Evolutionary conservation across 2,113 vertebrate species (phyloP).

Genomic region (Vombatus ursinus): DNA sequence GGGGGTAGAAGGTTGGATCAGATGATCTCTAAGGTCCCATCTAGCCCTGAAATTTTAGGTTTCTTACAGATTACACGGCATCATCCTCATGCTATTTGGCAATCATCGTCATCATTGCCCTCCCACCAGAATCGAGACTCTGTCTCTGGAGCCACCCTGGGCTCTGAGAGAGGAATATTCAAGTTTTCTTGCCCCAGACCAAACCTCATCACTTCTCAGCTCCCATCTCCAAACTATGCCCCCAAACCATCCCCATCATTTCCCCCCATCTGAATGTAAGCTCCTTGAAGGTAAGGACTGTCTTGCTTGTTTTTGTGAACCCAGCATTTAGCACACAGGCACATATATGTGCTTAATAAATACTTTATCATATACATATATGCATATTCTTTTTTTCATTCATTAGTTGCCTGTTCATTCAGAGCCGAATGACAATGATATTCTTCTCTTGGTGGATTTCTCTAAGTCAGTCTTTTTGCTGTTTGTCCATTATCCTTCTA

Average conservation of each 20-base stretch:
- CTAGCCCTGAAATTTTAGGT: neutral
- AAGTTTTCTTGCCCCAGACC: neutral
- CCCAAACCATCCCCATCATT: neutral
- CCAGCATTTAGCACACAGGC: neutral
- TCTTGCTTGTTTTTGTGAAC: neutral
- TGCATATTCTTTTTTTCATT: neutral
- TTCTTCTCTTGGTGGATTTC: conserved; percentile 41
- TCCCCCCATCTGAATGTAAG: neutral
- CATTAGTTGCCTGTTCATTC: neutral
- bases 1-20: neutral
- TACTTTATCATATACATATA: neutral
- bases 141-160: neutral
- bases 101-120: neutral
- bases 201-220: neutral
- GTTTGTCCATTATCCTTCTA: neutral
- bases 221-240: neutral
- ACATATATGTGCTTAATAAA: neutral
- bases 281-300: neutral
- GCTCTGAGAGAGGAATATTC: neutral
- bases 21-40: neutral
- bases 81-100: neutral
- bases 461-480: conserved; percentile 27
- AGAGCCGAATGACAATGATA: conserved; percentile 1
- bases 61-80: neutral
- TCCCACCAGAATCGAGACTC: neutral